Conservation (phyloP, 1,140 invertebrate species). For the Chironomus tepperi region DNA sequence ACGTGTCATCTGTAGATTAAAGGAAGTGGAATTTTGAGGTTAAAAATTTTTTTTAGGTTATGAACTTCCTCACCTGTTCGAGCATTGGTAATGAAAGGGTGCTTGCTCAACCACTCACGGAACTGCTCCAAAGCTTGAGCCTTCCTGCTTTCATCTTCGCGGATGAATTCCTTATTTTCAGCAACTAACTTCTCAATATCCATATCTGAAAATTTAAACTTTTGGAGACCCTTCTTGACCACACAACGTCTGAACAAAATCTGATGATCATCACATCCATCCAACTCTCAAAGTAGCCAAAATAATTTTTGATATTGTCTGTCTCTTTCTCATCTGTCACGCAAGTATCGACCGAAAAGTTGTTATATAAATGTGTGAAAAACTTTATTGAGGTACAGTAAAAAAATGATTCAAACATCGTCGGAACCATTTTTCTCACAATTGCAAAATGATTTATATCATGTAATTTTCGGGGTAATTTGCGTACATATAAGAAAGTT, state of each 20-base stretch:
- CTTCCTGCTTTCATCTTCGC: conserved; percentile 11
- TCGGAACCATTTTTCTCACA: neutral
- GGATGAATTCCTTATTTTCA: neutral
- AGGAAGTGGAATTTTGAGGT: neutral
- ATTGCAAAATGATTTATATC: neutral
- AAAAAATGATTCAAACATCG: neutral
- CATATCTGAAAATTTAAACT: neutral
- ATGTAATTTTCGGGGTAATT: too few species aligned
- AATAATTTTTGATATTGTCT: too few species aligned
- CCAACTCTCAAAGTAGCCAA: too few species aligned
- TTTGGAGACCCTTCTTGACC: neutral
- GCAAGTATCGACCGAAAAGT: neutral
- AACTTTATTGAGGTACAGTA: neutral
- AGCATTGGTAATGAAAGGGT: neutral
- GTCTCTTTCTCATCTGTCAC: neutral
- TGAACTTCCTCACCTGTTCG: neutral
- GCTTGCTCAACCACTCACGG: neutral
- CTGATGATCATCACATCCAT: neutral
- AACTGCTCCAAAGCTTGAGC: neutral
- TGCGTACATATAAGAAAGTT: too few species aligned
- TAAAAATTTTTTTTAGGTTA: neutral
- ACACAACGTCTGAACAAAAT: neutral
- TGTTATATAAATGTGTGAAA: neutral
- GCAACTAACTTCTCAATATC: conserved; percentile 10
- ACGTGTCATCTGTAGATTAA: neutral